phyloP scores from a whole-genome alignment of 1,140 invertebrate species.

The Ooceraea biroi region DNA sequence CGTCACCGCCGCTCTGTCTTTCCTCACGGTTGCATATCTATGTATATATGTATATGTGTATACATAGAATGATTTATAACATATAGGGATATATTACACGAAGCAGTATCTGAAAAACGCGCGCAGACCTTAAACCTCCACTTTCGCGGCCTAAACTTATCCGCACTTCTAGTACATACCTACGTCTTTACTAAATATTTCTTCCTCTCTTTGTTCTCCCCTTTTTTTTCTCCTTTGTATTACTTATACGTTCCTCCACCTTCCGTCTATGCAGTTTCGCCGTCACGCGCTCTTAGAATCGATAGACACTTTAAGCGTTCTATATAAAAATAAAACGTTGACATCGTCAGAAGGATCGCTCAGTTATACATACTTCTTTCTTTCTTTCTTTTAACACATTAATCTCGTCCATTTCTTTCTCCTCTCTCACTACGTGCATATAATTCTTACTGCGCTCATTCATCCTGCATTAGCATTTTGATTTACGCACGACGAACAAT shows the following conservation, averaged over 20 bases:
- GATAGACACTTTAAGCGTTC: constrained; percentile 78
- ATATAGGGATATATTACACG: constrained; percentile 83
- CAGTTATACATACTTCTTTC: constrained; percentile 71
- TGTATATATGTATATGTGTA: constrained; percentile 69
- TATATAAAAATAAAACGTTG: constrained; percentile 85
- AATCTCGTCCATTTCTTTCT: constrained; percentile 36
- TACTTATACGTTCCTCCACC: constrained; percentile 42
- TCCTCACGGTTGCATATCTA: neutral
- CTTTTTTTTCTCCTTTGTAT: constrained; percentile 33
- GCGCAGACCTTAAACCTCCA: constrained; percentile 78
- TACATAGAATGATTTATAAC: constrained; percentile 62
- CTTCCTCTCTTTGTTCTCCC: constrained; percentile 35
- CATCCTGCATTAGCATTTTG: constrained; percentile 54
- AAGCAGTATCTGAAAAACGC: constrained; percentile 82
- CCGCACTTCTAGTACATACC: constrained; percentile 61
- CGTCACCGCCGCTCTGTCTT: neutral
- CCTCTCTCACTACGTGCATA: constrained; percentile 45
- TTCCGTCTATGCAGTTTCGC: constrained; percentile 48
- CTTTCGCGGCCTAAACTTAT: constrained; percentile 78
- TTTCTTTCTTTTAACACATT: constrained; percentile 35
- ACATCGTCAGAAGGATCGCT: constrained; percentile 81
- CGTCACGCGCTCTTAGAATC: constrained; percentile 68
- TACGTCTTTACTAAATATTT: constrained; percentile 64
- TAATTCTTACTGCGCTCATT: constrained; percentile 27
- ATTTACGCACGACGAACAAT: constrained; percentile 71